Evolutionary conservation across 2,113 vertebrate species (phyloP), one percentile per base, ranked within the genome.

Genomic region (Glaucidium brasilianum): DNA sequence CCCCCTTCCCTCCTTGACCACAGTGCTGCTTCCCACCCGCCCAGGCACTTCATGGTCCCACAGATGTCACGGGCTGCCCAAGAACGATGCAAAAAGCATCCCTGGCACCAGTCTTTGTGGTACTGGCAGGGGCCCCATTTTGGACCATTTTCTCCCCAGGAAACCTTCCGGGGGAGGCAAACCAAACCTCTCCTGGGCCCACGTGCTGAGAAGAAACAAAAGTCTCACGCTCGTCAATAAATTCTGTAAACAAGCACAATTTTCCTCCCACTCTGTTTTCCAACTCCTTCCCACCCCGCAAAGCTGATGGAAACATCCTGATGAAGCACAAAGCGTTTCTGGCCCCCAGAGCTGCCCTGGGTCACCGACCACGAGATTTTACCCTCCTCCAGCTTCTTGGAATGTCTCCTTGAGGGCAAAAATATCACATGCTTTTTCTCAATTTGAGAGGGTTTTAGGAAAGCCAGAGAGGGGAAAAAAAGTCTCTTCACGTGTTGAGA

Each of bases 241-340:
- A 37, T 34, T 13, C 66, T 39, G 32, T 72, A 85, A 92, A 69
- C 41, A 29, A 90, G 73, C n/a, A 22, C 32, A 8, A 11, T 19
- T 63, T 77, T 60, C 71, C 78, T 94, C 95, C 95, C 88, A 90
- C 95, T 94, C 66, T 67, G 60, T 78, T 96, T 94, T 59, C 90
- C 23, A 14, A 37, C 63, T 26, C 58, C 95, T 91, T 95, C 92
- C 90, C 95, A 53, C 43, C 45, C 81, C 0, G 0, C 2, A 5
- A 68, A 85, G 66, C 69, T 13, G 8, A 43, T 4, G 9, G 85
- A 89, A 95, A 82, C 64, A 62, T 88, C 87, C 3, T 8, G 76
- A 43, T 6, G 67, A 41, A 86, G 45, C 60, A 95, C 67, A 92
- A 92, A 95, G 85, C 2, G 2, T 41, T 90, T 71, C 63, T 56